These are phyloP conservation scores for Psittacus erithacus DNA, from an alignment of 2,113 vertebrate genomes.

Conservation along the genomic window DNA sequence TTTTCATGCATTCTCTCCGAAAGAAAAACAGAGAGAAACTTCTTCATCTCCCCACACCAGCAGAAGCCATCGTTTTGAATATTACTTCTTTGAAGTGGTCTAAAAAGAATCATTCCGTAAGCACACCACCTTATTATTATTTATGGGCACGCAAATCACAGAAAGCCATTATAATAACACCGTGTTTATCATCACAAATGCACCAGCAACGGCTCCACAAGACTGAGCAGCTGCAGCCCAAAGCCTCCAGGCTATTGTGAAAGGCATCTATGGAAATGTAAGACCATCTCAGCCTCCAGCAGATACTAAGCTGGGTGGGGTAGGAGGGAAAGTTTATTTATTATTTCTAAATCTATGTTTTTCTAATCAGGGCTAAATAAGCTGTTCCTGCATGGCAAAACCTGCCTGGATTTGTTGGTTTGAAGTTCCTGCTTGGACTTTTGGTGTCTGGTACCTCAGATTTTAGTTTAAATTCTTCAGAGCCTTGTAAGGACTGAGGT, in stretches of 20 bases:
- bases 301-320: neutral
- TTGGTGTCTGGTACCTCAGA: neutral
- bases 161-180: neutral
- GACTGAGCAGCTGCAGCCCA: neutral
- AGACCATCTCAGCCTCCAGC: neutral
- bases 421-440: neutral
- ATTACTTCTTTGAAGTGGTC: neutral
- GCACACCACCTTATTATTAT: neutral
- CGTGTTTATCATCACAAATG: neutral
- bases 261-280: neutral
- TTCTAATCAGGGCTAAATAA: neutral
- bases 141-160: neutral
- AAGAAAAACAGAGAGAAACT: neutral
- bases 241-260: neutral
- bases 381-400: slow-evolving; percentile 7
- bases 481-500: neutral
- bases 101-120: neutral
- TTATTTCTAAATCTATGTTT: neutral
- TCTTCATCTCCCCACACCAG: neutral
- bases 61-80: neutral
- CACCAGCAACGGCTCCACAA: fast-evolving
- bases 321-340: slow-evolving; percentile 1
- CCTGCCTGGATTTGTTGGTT: slow-evolving; percentile 19
- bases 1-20: neutral
- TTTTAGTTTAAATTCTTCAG: neutral